Evolutionary conservation across 2,797 vertebrate species (phyloP).

Genomic region (Cossypha heuglini): DNA sequence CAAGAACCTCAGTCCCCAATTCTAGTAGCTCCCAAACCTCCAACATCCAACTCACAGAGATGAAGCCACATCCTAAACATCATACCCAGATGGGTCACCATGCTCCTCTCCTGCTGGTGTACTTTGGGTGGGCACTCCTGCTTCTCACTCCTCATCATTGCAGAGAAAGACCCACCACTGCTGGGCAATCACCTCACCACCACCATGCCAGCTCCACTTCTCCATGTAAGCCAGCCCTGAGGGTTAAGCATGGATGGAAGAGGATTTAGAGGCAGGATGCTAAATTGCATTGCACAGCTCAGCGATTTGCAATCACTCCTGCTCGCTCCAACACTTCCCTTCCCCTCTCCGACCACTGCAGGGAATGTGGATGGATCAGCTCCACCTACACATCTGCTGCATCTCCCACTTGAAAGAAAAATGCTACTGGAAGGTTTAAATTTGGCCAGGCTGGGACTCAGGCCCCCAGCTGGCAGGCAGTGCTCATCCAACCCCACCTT

Average conservation of each 20-base stretch:
- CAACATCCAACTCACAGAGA: neutral
- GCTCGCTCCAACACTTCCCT: neutral
- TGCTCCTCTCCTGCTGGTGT: neutral
- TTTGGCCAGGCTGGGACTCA: neutral
- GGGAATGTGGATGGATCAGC: neutral
- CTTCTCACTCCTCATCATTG: fast-evolving
- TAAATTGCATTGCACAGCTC: constrained; percentile 21
- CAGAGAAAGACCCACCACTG: neutral
- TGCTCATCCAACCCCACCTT: neutral
- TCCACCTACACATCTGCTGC: neutral
- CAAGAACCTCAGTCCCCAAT: fast-evolving
- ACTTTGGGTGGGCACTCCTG: neutral
- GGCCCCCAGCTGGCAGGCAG: fast-evolving
- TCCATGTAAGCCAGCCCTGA: neutral
- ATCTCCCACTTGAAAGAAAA: neutral
- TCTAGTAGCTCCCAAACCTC: neutral
- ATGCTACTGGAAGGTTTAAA: neutral
- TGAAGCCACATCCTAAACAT: neutral
- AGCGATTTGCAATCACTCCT: neutral
- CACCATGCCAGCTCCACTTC: neutral
- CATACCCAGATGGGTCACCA: neutral
- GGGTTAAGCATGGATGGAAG: constrained; percentile 27
- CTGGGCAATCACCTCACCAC: neutral
- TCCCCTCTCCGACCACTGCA: fast-evolving
- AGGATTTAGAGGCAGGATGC: constrained; percentile 33